phyloP scores from a whole-genome alignment of 2,888 invertebrate species.

The Theretra japonica region DNA sequence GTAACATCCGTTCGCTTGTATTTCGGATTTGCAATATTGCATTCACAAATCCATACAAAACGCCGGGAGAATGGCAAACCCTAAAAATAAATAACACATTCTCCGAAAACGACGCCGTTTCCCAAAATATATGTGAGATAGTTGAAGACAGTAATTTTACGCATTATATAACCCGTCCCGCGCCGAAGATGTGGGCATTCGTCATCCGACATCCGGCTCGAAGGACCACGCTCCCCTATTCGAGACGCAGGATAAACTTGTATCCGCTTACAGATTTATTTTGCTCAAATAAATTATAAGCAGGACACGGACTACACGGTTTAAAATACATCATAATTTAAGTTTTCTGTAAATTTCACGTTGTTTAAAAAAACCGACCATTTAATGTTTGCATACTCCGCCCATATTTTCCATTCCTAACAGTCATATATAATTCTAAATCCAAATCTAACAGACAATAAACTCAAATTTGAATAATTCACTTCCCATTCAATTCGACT shows the following conservation, averaged over 20 bases:
- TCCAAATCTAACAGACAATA: too few species aligned
- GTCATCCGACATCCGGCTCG: slow-evolving; percentile 70
- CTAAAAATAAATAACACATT: slow-evolving; percentile 25
- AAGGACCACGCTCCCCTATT: slow-evolving; percentile 64
- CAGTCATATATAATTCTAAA: too few species aligned
- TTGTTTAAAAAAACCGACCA: too few species aligned
- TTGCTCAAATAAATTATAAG: slow-evolving; percentile 64
- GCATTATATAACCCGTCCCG: slow-evolving; percentile 79
- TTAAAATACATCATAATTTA: slow-evolving; percentile 33
- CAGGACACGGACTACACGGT: slow-evolving; percentile 53
- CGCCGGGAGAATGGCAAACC: not conserved
- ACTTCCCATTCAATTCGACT: too few species aligned
- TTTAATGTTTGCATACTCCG: too few species aligned
- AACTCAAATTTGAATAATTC: too few species aligned
- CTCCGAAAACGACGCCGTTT: slow-evolving; percentile 32
- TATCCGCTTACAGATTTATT: slow-evolving; percentile 75
- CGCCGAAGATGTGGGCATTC: slow-evolving; percentile 69
- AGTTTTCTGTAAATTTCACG: not conserved
- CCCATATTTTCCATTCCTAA: too few species aligned
- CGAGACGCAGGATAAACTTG: slow-evolving; percentile 72
- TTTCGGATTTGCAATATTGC: not conserved
- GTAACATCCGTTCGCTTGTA: not conserved
- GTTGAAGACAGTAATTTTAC: slow-evolving; percentile 79
- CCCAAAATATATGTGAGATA: slow-evolving; percentile 68
- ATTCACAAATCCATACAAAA: slow-evolving; percentile 19